Base-by-base conservation (phyloP, 1,140 invertebrate genomes). In the Cyphomyrmex costatus region DNA sequence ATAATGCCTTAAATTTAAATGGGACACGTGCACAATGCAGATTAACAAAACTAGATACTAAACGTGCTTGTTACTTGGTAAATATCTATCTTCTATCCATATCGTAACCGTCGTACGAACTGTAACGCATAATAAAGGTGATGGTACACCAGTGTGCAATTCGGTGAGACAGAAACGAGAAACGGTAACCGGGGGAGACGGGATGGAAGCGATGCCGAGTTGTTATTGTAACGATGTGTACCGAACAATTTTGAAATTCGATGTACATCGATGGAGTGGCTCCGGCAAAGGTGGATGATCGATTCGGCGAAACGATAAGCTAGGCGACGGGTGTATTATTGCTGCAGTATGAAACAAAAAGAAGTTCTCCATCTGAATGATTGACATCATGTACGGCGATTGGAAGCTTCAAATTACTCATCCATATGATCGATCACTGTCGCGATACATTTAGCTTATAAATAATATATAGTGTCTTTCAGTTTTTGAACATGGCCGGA, bases 141-240 rank as follows among this genome's bases (percentile, higher is more conserved):
- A 82, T 82, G 66, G 78, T 36, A 82, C 78, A 82, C 65, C 51
- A 65, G 78, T 66, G 78, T 71, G 65, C 65, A 58, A 51, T 71
- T 82, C 76, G 78, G 51, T 14, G 30, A 65, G 51, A 27, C 51
- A 65, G 63, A 80, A 80, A 70, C 78, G 78, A 80, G 78, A 60
- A 82, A 82, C 42, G 78, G 33, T 51, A 71, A 51, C 27, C 78
- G 33, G 51, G 51, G 36, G 78, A 82, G 71, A 82, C 78, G 53
- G 78, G 51, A 65, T 82, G 78, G 78, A 82, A 82, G 65, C 65
- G 78, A 82, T 82, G 78, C 65, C 51, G 65, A 65, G 65, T 82
- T 65, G 78, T 82, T 82, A 71, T 71, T 82, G 78, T 82, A 82
- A 82, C 65, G 78, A 71, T 82, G 78, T 82, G 65, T 82, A 82